These are phyloP conservation scores for Oncorhynchus mykiss DNA, from an alignment of 2,113 vertebrate species.

Conservation along the genomic window DNA sequence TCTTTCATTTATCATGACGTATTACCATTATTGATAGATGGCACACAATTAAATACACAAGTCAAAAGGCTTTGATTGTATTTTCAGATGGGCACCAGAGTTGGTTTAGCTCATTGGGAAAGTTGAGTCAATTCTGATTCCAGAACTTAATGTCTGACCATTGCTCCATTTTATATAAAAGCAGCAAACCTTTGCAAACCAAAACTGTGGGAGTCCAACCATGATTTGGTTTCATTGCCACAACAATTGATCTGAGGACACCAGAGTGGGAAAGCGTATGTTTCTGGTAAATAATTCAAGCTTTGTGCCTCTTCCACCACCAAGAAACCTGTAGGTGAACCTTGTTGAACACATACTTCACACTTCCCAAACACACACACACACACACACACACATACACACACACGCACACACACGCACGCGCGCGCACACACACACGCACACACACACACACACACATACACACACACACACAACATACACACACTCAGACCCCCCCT, in stretches of 20 bases:
- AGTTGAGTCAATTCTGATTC: background rate
- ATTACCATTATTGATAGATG: no score
- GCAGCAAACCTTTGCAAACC: background rate
- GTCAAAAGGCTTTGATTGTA: no score
- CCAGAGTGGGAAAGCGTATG: conserved; percentile 25
- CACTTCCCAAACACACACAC: background rate
- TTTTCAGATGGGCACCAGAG: no score
- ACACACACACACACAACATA: no score
- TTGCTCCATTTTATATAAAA: background rate
- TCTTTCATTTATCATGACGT: no score
- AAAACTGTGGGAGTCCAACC: background rate
- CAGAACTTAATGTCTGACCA: no score
- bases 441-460: no score
- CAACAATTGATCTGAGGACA: conserved; percentile 31
- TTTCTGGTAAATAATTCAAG: conserved; percentile 49
- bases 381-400: background rate
- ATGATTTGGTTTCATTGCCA: conserved; percentile 28
- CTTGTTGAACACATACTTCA: conserved; percentile 4
- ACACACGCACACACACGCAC: background rate
- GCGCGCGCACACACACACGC: no score
- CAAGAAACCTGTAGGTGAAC: conserved; percentile 12
- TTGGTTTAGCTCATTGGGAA: background rate
- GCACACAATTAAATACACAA: no score
- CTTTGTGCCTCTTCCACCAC: conserved; percentile 26
- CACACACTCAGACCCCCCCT: background rate